Base-by-base conservation (phyloP, 2,888 invertebrate species). In the Lutraria lutraria region DNA sequence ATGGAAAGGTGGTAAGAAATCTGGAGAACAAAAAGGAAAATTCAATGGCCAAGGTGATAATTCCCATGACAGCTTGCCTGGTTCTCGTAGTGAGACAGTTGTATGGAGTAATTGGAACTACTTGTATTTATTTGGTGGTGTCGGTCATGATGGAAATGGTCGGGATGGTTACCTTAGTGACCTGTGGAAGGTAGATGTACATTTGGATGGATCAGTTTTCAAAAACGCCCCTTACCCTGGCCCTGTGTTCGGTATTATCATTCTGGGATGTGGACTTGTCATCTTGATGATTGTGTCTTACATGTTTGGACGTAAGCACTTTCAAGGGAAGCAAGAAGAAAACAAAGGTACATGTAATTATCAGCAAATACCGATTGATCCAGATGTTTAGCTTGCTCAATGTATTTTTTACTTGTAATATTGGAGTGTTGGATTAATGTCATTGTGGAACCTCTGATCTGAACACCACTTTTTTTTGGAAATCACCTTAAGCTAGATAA, bases 91-190 rank as follows among this genome's bases (percentile, higher is more conserved):
- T 84, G 94, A 94, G 25, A 89, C 92, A 63, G 93, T 92, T 25
- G 83, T 84, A 12, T 95, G 93, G 91, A 81, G 54, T 8, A 63
- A 52, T 0, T 81, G 91, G 68, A 90, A 92, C 34, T 82, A 84
- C 54, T 91, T 94, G 21, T 93, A 93, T 68, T 60, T 95, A 16
- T 94, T 93, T 91, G 95, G 95, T 16, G 95, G 95, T 19, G 85
- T 94, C 3, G 95, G 95, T 34, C 93, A 94, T 89, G 94, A 94
- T 92, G 91, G 87, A 16, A 86, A 85, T 81, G 91, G 93, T 0
- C 88, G 89, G 81, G 93, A 93, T 90, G 94, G 95, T 1, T 92
- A 93, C 81, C 87, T 95, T n/a, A 93, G 91, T 87, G 95, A 95
- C 88, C 53, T 95, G 15, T 95, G 95, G 95, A 72, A 90, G 29